Evolutionary conservation across 1,140 invertebrate species (phyloP).

Genomic region (Lordiphosa collinella): DNA sequence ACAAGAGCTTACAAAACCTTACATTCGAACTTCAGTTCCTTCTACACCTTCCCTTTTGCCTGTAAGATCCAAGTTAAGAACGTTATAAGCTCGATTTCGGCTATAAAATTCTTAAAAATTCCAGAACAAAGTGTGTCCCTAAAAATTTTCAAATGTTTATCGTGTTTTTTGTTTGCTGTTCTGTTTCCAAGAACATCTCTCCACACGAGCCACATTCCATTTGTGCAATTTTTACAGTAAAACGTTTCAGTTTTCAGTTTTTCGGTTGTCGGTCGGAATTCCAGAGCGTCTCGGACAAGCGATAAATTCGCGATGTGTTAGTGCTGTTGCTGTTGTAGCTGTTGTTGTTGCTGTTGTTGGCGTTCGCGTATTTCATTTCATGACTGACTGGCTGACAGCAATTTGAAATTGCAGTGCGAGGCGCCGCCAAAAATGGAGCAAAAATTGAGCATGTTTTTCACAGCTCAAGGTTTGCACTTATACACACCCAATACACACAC

Average conservation of each 20-base stretch:
- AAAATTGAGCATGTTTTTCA: conserved; percentile 27
- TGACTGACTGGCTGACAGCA: conserved; percentile 72
- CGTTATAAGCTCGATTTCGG: too few relatives aligned
- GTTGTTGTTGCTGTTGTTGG: conserved; percentile 21
- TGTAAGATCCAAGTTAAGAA: too few relatives aligned
- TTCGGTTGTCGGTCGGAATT: conserved; percentile 29
- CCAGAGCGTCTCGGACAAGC: conserved; percentile 56
- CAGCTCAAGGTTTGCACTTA: conserved; percentile 63
- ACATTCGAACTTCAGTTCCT: too few relatives aligned
- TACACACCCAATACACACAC: conserved; percentile 12
- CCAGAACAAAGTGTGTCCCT: too few relatives aligned
- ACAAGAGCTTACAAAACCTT: too few relatives aligned
- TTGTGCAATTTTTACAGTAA: conserved; percentile 1
- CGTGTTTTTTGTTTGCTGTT: too few relatives aligned
- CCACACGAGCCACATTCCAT: too few relatives aligned
- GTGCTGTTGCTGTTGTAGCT: conserved; percentile 9
- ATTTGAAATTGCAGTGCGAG: conserved; percentile 61
- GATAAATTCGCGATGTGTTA: conserved; percentile 56
- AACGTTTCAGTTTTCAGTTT: conserved; percentile 33
- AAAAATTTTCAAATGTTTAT: too few relatives aligned
- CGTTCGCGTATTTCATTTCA: conserved; percentile 65
- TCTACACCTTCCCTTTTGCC: too few relatives aligned
- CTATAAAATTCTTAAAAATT: too few relatives aligned
- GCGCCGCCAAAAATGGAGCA: conserved; percentile 67
- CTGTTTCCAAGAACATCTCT: too few relatives aligned